A percentile compares a stretch with the other conserved stretches of the same genome.
These are phyloP conservation scores for Discoglossus pictus DNA, from an alignment of 2,797 vertebrate genomes.

Conservation along the genomic window DNA sequence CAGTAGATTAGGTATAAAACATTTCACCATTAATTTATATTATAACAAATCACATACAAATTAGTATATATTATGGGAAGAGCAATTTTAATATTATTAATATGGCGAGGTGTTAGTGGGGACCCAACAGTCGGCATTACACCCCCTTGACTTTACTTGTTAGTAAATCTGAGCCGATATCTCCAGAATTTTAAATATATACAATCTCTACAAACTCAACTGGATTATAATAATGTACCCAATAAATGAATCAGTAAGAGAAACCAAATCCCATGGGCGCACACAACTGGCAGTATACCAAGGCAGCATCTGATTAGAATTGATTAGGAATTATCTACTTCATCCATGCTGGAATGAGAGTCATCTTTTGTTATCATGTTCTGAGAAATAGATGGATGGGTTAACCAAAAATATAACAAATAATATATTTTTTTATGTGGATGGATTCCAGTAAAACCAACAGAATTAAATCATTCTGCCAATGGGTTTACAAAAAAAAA, in stretches of 20 bases:
- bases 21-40: no score
- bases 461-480: slow-evolving; percentile 26
- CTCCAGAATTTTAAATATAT: no score
- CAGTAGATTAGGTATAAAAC: no score
- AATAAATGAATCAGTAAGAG: not conserved
- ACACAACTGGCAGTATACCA: not conserved
- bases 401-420: not conserved
- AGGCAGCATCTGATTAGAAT: not conserved
- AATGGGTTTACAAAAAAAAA: slow-evolving; percentile 3
- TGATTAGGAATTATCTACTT: slow-evolving; percentile 1
- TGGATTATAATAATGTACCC: no score
- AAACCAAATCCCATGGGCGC: not conserved
- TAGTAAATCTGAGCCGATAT: no score
- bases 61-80: no score
- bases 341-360: not conserved
- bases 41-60: no score
- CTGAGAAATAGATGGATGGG: slow-evolving; percentile 12
- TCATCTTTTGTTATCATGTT: not conserved
- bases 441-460: slow-evolving; percentile 12
- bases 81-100: no score
- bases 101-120: no score
- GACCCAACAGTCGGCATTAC: no score
- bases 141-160: no score
- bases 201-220: no score
- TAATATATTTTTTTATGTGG: slow-evolving; percentile 13